Conservation (phyloP, 2,888 invertebrate genomes). For the Macrostomum cliftonense region DNA sequence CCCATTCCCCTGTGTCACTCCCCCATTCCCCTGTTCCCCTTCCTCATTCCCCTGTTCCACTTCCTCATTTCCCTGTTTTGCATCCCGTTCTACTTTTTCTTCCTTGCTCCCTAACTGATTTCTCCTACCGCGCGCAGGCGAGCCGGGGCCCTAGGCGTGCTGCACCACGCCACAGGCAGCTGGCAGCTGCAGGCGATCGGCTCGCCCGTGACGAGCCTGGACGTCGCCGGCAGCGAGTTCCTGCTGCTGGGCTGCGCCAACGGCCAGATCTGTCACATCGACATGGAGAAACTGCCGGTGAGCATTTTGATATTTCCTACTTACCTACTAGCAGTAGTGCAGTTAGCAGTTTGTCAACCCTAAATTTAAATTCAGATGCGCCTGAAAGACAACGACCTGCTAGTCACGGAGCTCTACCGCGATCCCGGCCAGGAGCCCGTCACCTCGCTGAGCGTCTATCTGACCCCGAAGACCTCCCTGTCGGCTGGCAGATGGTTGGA, state of each 20-base stretch:
- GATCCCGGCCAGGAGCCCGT: conserved; percentile 86
- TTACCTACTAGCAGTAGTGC: too few relatives aligned
- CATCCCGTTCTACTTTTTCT: too few relatives aligned
- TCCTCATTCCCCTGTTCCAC: too few relatives aligned
- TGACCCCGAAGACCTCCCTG: conserved; percentile 54
- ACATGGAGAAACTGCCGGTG: conserved; percentile 40
- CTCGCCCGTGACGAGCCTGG: conserved; percentile 79
- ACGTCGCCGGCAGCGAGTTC: conserved; percentile 77
- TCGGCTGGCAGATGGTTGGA: conserved; percentile 93
- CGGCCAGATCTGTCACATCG: conserved; percentile 87
- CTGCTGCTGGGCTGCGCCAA: conserved; percentile 80
- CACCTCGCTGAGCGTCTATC: conserved; percentile 87
- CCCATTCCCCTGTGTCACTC: too few relatives aligned
- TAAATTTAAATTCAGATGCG: conserved; percentile 50
- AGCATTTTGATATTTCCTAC: not conserved
- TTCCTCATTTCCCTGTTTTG: too few relatives aligned
- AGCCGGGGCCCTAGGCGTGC: conserved; percentile 85
- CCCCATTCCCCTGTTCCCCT: too few relatives aligned
- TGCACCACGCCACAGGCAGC: conserved; percentile 96
- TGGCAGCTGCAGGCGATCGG: conserved; percentile 49
- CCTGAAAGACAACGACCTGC: conserved; percentile 94
- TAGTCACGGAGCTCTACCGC: conserved; percentile 77
- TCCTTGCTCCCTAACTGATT: too few relatives aligned
- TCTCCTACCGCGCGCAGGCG: too few relatives aligned
- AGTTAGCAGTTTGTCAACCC: too few relatives aligned